Percentiles rank a stretch among this genome's conserved stretches.
Conservation (phyloP, 2,113 vertebrate species). For the Rhombomys opimus region DNA sequence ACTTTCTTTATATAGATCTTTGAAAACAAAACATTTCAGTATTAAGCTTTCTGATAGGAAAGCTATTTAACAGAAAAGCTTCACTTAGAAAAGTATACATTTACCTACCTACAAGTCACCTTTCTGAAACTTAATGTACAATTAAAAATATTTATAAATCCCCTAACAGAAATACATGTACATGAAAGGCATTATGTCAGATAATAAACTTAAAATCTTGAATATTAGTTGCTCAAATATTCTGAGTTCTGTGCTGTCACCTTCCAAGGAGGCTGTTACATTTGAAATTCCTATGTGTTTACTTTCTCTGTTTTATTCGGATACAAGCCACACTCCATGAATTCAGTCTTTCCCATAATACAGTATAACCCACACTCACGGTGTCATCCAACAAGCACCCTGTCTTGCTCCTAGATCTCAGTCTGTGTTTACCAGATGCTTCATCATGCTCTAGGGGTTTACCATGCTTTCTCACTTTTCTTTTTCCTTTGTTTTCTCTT, state of each 20-base stretch:
- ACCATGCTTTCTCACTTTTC: background rate
- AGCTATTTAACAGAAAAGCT: background rate
- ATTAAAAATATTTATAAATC: background rate
- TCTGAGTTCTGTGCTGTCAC: background rate
- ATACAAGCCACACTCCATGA: too few species aligned
- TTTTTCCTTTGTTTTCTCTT: background rate
- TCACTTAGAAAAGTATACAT: background rate
- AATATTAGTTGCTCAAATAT: background rate
- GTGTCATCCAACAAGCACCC: background rate
- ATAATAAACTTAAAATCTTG: background rate
- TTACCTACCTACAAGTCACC: background rate
- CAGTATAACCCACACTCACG: background rate
- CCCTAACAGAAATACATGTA: background rate
- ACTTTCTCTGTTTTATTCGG: background rate
- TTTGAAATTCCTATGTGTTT: background rate
- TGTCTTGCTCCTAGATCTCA: too few species aligned
- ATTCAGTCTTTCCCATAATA: rapidly evolving
- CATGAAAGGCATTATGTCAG: background rate
- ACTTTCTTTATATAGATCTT: background rate
- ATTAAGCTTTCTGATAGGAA: background rate
- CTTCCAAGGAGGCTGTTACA: too few species aligned
- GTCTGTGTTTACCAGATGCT: too few species aligned
- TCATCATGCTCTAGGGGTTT: background rate
- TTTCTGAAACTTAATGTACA: background rate
- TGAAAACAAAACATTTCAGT: background rate